Evolutionary conservation across 1,140 invertebrate species (phyloP).

Genomic region (Holotrichia oblita): DNA sequence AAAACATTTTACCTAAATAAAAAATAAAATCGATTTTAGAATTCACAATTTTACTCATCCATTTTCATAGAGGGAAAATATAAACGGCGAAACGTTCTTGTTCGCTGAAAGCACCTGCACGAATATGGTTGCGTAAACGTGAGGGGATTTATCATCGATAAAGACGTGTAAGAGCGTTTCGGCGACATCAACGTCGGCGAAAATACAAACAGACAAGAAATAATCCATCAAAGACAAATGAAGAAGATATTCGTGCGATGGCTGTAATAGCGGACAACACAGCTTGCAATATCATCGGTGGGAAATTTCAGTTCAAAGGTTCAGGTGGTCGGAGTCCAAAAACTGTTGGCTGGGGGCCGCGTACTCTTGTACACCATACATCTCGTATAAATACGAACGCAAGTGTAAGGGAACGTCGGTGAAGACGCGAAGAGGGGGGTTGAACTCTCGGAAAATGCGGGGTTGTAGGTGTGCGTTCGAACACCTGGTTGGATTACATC

Average conservation of each 20-base stretch:
- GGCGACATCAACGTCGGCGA: conserved; percentile 18
- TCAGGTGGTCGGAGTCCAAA: conserved; percentile 43
- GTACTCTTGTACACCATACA: neutral
- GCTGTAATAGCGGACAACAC: neutral
- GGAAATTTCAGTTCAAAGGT: conserved; percentile 44
- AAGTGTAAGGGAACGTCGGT: neutral
- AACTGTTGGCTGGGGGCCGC: conserved; percentile 26
- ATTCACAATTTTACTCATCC: too few species aligned
- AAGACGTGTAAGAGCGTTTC: conserved; percentile 14
- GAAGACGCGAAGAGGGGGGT: neutral
- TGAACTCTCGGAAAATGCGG: conserved; percentile 24
- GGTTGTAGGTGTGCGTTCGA: conserved; percentile 41
- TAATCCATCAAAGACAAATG: conserved; percentile 46
- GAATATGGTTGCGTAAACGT: neutral
- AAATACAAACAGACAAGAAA: conserved; percentile 36
- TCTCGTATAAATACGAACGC: neutral
- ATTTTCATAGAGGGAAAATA: too few species aligned
- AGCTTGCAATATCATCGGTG: neutral
- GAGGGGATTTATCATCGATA: neutral
- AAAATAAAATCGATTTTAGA: too few species aligned
- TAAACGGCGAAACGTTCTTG: too few species aligned
- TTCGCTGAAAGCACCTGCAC: neutral
- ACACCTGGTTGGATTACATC: conserved; percentile 45
- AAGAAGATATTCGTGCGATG: conserved; percentile 37
- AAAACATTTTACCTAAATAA: too few species aligned